Evolutionary conservation across 2,888 invertebrate genomes (phyloP), one percentile per base, ranked within the genome.

Genomic region (Oxystoma pomonae): DNA sequence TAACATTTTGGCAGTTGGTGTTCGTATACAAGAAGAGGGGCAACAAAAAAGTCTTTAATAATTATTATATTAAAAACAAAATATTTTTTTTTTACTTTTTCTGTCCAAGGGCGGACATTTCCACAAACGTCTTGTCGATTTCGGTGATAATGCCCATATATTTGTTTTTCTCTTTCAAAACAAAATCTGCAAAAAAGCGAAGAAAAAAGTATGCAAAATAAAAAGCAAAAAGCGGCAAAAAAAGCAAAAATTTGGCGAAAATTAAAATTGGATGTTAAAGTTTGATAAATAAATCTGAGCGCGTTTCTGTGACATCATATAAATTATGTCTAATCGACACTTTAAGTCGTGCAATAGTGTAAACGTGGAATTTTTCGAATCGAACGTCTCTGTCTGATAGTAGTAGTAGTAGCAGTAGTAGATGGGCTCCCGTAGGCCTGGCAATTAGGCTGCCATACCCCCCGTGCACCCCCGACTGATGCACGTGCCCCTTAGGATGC

Each of bases 111-210:
- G 78, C 75, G 63, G 80, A 78, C 79, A 80, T 80, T 74, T 80
- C 80, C 61, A 79, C 77, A 72, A 80, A 80, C 20, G 80, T 80
- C 70, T 80, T 80, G 70, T 80, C 80, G 69, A 80, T 80, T 66
- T 80, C 80, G 59, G 78, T 80, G 21, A 80, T 71, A 69, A 80
- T 78, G 67, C 77, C 78, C 67, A 78, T 75, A 68, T 79, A 80
- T 75, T 80, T 80, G 71, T 78, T 77, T 71, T 80, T 80, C 75
- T 80, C 80, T 67, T 78, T 77, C 61, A 79, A 76, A 61, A 80
- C 79, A 67, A 74, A 77, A 75, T 80, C 80, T 80, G 78, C 65
- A 80, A 71, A 69, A 68, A 58, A 67, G 62, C 63, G 68, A 68
- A 68, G 67, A 65, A 67, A 60, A 64, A 61, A 18, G 20, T 61